Conservation (phyloP, 2,113 vertebrate genomes). For the Trachemys scripta region DNA sequence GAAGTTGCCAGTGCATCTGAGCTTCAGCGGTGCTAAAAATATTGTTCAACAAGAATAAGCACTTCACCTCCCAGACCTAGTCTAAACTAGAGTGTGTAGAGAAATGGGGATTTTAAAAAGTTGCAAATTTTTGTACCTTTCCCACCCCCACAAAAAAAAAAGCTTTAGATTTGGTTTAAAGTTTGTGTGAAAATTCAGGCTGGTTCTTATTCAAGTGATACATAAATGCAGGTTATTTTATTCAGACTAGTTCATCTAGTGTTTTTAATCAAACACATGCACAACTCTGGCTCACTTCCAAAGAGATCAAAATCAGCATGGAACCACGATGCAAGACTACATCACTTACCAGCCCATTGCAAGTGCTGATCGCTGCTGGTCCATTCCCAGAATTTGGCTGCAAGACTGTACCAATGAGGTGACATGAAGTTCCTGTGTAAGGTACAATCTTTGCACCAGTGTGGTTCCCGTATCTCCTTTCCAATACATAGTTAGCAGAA, state of each 20-base stretch:
- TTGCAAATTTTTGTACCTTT: background rate
- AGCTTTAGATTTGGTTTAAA: background rate
- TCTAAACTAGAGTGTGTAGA: background rate
- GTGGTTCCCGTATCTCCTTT: conserved; percentile 84
- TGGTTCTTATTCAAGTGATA: background rate
- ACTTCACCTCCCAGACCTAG: background rate
- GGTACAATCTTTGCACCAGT: conserved; percentile 72
- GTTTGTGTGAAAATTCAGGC: background rate
- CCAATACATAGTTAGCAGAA: conserved; percentile 87
- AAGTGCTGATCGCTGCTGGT: conserved; percentile 90
- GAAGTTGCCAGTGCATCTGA: background rate
- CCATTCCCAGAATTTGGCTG: conserved; percentile 64
- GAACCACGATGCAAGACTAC: background rate
- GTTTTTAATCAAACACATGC: background rate
- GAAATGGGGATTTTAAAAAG: background rate
- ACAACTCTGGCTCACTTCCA: background rate
- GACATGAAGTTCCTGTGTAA: conserved; percentile 78
- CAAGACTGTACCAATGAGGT: conserved; percentile 86
- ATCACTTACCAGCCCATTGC: conserved; percentile 91
- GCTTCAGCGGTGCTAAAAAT: background rate
- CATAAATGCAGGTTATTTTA: background rate
- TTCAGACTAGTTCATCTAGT: background rate
- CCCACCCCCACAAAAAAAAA: background rate
- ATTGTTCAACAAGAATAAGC: background rate
- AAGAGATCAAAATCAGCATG: background rate